Conservation (phyloP, 30 jellyfish, hydroid and myxozoan species). For the Hydra vulgaris region DNA sequence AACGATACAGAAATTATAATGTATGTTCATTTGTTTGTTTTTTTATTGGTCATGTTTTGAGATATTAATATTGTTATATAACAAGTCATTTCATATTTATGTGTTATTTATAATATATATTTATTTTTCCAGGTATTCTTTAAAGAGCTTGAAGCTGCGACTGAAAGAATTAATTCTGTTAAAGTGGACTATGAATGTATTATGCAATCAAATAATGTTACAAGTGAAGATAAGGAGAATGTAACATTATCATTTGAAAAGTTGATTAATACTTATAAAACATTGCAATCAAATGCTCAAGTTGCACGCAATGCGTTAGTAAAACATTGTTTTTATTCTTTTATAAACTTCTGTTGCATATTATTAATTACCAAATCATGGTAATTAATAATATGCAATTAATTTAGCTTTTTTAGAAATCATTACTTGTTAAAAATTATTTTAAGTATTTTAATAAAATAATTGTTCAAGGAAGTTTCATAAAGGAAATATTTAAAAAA, state of each 20-base stretch:
- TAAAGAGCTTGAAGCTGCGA: background rate
- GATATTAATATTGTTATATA: too few species aligned
- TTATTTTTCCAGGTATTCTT: background rate
- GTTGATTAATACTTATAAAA: background rate
- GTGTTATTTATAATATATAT: too few species aligned
- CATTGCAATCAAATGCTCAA: background rate
- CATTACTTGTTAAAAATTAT: too few species aligned
- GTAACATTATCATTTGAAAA: background rate
- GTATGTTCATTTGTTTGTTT: background rate
- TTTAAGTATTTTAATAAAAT: too few species aligned
- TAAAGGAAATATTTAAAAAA: too few species aligned
- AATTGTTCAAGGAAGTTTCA: too few species aligned
- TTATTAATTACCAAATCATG: too few species aligned
- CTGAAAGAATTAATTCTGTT: background rate
- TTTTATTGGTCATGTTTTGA: too few species aligned
- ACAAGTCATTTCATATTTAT: too few species aligned
- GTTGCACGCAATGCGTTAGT: constrained; percentile 11
- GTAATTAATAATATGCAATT: too few species aligned
- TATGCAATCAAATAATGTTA: background rate
- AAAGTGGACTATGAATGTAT: background rate
- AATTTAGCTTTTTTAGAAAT: too few species aligned
- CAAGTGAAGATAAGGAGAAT: background rate
- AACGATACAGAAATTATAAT: background rate
- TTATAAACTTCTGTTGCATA: background rate
- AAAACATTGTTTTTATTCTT: background rate